Percentiles rank a stretch among this genome's conserved stretches.
phyloP scores from a whole-genome alignment of 2,888 invertebrate genomes.

The Ophraella communa region DNA sequence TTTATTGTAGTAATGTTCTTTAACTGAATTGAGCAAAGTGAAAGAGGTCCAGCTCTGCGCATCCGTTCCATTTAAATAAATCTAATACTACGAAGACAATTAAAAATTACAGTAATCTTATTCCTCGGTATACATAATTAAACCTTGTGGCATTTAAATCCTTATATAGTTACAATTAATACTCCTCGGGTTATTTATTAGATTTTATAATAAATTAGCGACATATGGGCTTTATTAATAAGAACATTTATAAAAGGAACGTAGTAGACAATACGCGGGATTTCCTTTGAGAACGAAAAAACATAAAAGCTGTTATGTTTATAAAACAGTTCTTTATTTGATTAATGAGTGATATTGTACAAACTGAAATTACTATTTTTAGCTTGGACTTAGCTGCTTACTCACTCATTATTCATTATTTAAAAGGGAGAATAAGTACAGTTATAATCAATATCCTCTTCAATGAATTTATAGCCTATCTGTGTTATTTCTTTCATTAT shows the following conservation, averaged over 20 bases:
- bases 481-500: no score
- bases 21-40: neutral
- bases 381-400: no score
- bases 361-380: no score
- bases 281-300: neutral
- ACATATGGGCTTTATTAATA: constrained; percentile 33
- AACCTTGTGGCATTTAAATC: constrained; percentile 29
- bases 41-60: neutral
- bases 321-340: no score
- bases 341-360: no score
- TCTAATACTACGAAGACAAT: constrained; percentile 25
- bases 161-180: constrained; percentile 35
- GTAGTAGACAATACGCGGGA: constrained; percentile 1
- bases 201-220: constrained; percentile 34
- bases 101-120: constrained; percentile 31
- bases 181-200: constrained; percentile 30
- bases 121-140: constrained; percentile 29
- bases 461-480: no score
- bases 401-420: no score
- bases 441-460: no score
- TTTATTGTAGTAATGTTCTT: no score
- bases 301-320: no score
- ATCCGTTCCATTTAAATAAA: constrained; percentile 21
- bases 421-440: no score
- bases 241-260: constrained; percentile 25